phyloP scores from a whole-genome alignment of 1,140 invertebrate species.

The Magallana angulata region DNA sequence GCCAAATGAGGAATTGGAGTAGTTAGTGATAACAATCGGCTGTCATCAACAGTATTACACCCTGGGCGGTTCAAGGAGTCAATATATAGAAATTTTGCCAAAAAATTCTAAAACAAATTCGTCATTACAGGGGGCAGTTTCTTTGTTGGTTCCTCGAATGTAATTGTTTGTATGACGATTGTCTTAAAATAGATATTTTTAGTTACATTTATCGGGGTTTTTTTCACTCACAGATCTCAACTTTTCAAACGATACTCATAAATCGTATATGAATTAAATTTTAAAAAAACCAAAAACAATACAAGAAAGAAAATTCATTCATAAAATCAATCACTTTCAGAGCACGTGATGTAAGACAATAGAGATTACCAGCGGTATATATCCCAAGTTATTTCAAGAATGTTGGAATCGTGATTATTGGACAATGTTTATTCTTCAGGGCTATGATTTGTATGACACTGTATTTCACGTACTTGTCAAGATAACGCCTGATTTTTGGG shows the following conservation, averaged over 20 bases:
- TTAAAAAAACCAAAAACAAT: not conserved
- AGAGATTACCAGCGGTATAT: not conserved
- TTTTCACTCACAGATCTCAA: not conserved
- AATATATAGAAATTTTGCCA: slow-evolving; percentile 8
- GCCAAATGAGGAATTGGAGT: not conserved
- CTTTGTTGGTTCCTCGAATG: not conserved
- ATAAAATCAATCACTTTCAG: slow-evolving; percentile 18
- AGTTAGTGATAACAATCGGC: not conserved
- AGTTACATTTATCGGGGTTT: not conserved
- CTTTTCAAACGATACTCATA: not conserved
- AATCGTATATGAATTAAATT: not conserved
- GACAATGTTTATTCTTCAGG: slow-evolving; percentile 7
- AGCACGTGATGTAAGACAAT: not conserved
- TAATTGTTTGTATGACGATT: not conserved
- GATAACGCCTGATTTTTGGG: slow-evolving; percentile 14
- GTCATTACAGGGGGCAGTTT: not conserved
- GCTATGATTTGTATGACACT: slow-evolving; percentile 16
- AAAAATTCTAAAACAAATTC: not conserved
- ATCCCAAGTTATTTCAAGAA: not conserved
- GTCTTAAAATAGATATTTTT: not conserved
- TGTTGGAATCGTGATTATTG: slow-evolving; percentile 2
- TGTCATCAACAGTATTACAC: not conserved
- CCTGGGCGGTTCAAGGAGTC: not conserved
- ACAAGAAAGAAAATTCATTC: not conserved
- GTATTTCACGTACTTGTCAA: slow-evolving; percentile 13